Evolutionary conservation across 2,888 invertebrate species (phyloP), one percentile per base, ranked within the genome.

Genomic region (Rhopalosiphum nymphaeae): DNA sequence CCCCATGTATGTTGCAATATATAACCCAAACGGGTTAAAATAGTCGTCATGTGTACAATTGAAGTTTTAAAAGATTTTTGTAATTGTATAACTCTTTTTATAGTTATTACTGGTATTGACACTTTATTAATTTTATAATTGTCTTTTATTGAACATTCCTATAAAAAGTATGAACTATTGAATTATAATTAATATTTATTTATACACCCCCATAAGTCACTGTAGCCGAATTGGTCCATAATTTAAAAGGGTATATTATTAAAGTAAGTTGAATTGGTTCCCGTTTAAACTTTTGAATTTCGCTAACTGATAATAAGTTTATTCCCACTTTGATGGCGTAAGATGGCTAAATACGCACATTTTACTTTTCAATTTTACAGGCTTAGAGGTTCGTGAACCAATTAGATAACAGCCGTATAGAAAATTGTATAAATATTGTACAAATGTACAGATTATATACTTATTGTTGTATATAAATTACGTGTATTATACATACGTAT

Each of bases 21-120:
- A 36, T 93, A 93, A 57, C 93, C 93, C 36, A 86, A 56, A 36
- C 89, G 90, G 42, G 89, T 93, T 57, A 93, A 90, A 3, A 90
- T 26, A 13, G 90, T 78, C 10, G 56, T 93, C 49, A 61, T 90
- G 26, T 61, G 29, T 57, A n/a, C 46, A 56, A 25, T 46, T 46
- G 78, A 13, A 78, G 44, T n/a, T 57, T 89, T 67, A 9, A 44
- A 44, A 13, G 56, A 56, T 56, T 44, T 44, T 53, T 11, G n/a
- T 46, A 44, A 25, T 1, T 89, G 21, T 46, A 93, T 44, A 49
- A 49, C 42, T 25, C 93, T 90, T 1, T 93, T 93, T 29, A 93
- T 86, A 21, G 61, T 61, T 36, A 42, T 13, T 7, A 93, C 90
- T 21, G 85, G 84, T 46, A 85, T 61, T 29, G 29, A 16, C 21